These are phyloP conservation scores for Griposia aprilina DNA, from an alignment of 2,888 invertebrate genomes.

Conservation along the genomic window DNA sequence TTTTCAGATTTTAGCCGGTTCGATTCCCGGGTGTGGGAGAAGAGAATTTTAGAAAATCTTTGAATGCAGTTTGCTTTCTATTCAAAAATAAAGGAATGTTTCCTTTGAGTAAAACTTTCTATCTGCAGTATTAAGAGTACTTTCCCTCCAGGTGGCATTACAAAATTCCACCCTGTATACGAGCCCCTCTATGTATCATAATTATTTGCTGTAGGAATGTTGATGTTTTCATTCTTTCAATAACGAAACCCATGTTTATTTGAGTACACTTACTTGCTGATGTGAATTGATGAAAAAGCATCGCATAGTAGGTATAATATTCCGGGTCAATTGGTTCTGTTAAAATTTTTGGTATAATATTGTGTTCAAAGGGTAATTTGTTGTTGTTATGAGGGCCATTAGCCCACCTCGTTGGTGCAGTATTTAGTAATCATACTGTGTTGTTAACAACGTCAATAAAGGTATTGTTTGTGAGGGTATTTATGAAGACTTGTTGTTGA, in stretches of 20 bases:
- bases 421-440: constrained; percentile 37
- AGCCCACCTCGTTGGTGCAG: constrained; percentile 18
- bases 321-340: constrained; percentile 22
- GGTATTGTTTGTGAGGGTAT: constrained; percentile 21
- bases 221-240: background rate
- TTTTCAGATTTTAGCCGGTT: too few relatives aligned
- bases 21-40: too few relatives aligned
- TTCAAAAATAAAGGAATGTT: too few relatives aligned
- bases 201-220: background rate
- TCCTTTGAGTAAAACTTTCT: too few relatives aligned
- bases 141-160: too few relatives aligned
- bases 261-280: background rate
- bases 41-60: too few relatives aligned
- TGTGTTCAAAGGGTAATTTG: constrained; percentile 33
- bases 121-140: too few relatives aligned
- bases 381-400: constrained; percentile 39
- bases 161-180: too few relatives aligned
- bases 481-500: background rate
- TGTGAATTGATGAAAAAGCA: background rate
- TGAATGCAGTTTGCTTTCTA: too few relatives aligned
- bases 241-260: background rate
- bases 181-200: background rate
- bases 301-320: background rate
- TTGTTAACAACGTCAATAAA: constrained; percentile 22
- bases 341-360: constrained; percentile 37